A percentile compares a stretch with the other conserved stretches of the same genome.
Conservation (phyloP, 2,797 vertebrate genomes). For the Phalloptychus januarius region DNA sequence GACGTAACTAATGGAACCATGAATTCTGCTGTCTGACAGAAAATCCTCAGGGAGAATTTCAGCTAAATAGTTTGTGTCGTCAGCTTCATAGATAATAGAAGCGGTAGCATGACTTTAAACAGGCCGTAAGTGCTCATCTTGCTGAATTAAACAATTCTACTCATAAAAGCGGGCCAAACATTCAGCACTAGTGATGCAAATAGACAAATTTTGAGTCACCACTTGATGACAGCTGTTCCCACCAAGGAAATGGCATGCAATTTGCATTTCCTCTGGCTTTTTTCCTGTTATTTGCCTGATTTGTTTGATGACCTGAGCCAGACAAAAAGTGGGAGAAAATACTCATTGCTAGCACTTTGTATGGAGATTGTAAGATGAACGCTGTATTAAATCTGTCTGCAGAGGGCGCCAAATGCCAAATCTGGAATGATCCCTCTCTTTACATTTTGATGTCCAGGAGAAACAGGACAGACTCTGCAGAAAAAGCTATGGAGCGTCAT, state of each 20-base stretch:
- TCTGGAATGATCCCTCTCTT: too few relatives aligned
- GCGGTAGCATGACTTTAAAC: neutral
- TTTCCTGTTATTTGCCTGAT: neutral
- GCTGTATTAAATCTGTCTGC: neutral
- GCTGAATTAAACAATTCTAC: neutral
- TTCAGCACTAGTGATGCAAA: neutral
- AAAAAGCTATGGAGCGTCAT: neutral
- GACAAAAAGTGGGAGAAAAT: neutral
- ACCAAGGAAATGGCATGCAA: neutral
- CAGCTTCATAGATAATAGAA: neutral
- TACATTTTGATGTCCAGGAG: neutral
- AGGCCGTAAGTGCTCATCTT: neutral
- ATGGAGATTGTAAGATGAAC: neutral
- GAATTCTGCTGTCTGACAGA: neutral
- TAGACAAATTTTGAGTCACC: neutral
- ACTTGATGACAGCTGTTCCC: neutral
- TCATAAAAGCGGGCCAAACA: neutral
- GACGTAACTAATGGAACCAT: neutral
- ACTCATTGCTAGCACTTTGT: neutral
- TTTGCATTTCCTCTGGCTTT: neutral
- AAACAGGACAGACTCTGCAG: neutral
- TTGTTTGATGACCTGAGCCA: neutral
- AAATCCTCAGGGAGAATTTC: neutral
- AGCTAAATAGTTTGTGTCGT: neutral
- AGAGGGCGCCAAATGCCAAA: constrained; percentile 2